These are phyloP conservation scores for Arion vulgaris DNA, from an alignment of 1,140 invertebrate genomes.

Conservation along the genomic window DNA sequence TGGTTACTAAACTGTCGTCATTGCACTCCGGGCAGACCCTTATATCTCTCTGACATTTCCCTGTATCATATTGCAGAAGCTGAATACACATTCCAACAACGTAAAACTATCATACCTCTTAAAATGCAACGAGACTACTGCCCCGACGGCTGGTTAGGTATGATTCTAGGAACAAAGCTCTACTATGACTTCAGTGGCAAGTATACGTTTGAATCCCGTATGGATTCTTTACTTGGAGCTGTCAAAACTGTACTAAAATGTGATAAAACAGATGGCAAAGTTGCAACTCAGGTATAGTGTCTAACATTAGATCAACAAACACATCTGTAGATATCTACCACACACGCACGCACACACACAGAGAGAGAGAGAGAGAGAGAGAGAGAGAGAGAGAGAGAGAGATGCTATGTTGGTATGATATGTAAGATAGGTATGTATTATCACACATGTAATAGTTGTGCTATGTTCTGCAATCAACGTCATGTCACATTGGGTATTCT, in stretches of 20 bases:
- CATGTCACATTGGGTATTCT: too few relatives aligned
- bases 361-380: too few relatives aligned
- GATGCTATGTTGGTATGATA: too few relatives aligned
- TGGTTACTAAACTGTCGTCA: too few relatives aligned
- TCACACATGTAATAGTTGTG: too few relatives aligned
- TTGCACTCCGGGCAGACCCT: too few relatives aligned
- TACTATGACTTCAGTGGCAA: constrained; percentile 67
- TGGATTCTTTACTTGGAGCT: constrained; percentile 52
- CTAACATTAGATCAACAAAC: too few relatives aligned
- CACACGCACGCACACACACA: too few relatives aligned
- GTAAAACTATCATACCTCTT: constrained; percentile 64
- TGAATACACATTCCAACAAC: constrained; percentile 65
- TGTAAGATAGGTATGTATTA: too few relatives aligned
- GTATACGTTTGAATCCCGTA: constrained; percentile 58
- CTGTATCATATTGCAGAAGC: constrained; percentile 58
- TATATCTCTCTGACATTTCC: not conserved
- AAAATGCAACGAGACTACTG: constrained; percentile 62
- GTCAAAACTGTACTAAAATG: not conserved
- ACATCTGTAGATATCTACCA: too few relatives aligned
- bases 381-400: too few relatives aligned
- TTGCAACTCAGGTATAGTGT: not conserved
- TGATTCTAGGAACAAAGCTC: constrained; percentile 64
- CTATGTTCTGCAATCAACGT: too few relatives aligned
- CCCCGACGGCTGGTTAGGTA: constrained; percentile 68
- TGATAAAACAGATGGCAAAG: not conserved